Conservation (phyloP, 2,888 invertebrate species). For the Noctua pronuba region DNA sequence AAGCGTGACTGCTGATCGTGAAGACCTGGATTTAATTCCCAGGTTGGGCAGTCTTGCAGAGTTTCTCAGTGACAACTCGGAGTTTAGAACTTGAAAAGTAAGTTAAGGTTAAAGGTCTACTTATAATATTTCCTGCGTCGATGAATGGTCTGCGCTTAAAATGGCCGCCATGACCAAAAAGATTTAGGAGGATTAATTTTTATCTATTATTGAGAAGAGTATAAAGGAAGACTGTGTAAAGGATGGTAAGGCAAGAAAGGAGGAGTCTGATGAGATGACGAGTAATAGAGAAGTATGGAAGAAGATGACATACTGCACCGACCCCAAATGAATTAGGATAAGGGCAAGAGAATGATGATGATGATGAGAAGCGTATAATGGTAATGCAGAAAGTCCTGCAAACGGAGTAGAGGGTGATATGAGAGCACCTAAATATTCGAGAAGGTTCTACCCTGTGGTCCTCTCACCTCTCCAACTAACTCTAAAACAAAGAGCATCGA, state of each 20-base stretch:
- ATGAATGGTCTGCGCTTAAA: background rate
- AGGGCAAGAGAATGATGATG: too few relatives aligned
- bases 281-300: too few relatives aligned
- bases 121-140: background rate
- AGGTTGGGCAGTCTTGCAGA: background rate
- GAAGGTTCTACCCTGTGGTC: background rate
- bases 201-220: background rate
- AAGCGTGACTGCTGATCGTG: too few relatives aligned
- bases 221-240: too few relatives aligned
- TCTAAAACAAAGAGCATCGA: slow-evolving; percentile 36
- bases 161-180: background rate
- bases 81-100: background rate
- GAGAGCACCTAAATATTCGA: background rate
- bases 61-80: background rate
- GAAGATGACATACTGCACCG: too few relatives aligned
- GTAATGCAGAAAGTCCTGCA: too few relatives aligned
- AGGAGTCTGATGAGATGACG: too few relatives aligned
- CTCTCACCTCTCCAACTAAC: background rate
- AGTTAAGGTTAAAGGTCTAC: background rate
- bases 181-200: background rate
- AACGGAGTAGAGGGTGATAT: background rate
- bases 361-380: too few relatives aligned
- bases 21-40: too few relatives aligned
- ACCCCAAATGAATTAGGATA: too few relatives aligned
- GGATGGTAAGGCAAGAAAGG: too few relatives aligned